Percentiles rank a stretch among this genome's conserved stretches.
Conservation (phyloP, 2,797 vertebrate species). For the Coracias cyanogaster region DNA sequence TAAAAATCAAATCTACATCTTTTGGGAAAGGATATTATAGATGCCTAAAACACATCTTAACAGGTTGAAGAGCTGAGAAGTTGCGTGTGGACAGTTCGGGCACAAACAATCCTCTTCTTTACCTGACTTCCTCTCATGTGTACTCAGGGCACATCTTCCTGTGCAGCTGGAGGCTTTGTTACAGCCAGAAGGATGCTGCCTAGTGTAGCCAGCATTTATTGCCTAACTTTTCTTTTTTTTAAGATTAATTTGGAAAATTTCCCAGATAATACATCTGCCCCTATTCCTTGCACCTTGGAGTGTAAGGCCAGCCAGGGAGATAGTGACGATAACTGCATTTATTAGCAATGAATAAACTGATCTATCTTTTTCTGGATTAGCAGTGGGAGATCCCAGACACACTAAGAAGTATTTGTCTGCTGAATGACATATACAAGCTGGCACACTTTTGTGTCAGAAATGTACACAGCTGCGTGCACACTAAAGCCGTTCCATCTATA, state of each 20-base stretch:
- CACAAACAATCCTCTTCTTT: slow-evolving; percentile 2
- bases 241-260: slow-evolving; percentile 73
- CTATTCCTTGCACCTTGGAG: slow-evolving; percentile 43
- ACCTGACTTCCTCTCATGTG: neutral
- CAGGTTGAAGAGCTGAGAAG: neutral
- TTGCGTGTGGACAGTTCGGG: neutral
- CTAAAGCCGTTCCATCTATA: neutral
- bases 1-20: neutral
- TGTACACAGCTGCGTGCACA: slow-evolving; percentile 7
- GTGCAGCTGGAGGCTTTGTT: slow-evolving; percentile 58
- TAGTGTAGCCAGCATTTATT: slow-evolving; percentile 18
- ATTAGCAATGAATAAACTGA: slow-evolving; percentile 65
- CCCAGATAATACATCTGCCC: slow-evolving; percentile 75
- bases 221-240: slow-evolving; percentile 50
- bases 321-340: slow-evolving; percentile 62
- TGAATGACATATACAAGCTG: slow-evolving; percentile 41
- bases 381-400: slow-evolving; percentile 55
- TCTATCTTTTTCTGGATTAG: slow-evolving; percentile 58
- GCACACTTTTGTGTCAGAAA: slow-evolving; percentile 1
- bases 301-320: neutral
- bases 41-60: neutral
- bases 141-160: slow-evolving; percentile 25
- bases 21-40: neutral
- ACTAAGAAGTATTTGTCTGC: slow-evolving; percentile 51
- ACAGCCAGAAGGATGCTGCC: slow-evolving; percentile 56